Percentiles rank a stretch among this genome's conserved stretches.
These are phyloP conservation scores for Philaethria dido DNA, from an alignment of 2,888 invertebrate genomes.

Conservation along the genomic window DNA sequence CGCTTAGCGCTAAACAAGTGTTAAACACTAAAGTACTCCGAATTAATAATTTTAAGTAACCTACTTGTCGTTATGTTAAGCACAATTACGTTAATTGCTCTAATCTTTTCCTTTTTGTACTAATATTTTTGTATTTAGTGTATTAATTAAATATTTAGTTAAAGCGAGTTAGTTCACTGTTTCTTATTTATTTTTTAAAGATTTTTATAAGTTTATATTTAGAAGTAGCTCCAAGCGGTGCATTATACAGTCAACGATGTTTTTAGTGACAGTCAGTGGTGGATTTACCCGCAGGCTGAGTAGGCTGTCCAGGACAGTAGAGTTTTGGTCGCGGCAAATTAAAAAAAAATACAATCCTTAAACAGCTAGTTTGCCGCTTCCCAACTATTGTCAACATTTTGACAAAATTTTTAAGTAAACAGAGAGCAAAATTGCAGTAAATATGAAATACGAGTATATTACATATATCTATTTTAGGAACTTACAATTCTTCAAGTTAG, in stretches of 20 bases:
- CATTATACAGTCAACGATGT: background rate
- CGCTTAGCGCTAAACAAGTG: constrained; percentile 13
- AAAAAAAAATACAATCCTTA: no score
- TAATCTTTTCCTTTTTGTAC: background rate
- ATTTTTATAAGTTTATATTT: background rate
- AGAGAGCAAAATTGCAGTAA: no score
- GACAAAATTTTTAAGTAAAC: no score
- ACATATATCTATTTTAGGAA: no score
- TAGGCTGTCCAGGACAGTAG: no score
- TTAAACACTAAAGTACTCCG: constrained; percentile 13
- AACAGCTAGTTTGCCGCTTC: no score
- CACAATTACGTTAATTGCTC: background rate
- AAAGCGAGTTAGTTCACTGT: background rate
- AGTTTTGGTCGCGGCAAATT: no score
- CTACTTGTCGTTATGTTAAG: background rate
- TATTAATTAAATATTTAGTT: background rate
- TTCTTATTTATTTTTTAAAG: constrained; percentile 5
- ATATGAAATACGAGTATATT: no score
- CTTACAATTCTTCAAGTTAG: no score
- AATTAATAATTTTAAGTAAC: constrained; percentile 29
- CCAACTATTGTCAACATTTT: no score
- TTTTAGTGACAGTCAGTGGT: no score
- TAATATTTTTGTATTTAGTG: background rate
- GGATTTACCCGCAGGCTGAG: no score
- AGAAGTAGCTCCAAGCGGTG: background rate